Conservation (phyloP, 1,140 invertebrate genomes). For the Megathymus violae region DNA sequence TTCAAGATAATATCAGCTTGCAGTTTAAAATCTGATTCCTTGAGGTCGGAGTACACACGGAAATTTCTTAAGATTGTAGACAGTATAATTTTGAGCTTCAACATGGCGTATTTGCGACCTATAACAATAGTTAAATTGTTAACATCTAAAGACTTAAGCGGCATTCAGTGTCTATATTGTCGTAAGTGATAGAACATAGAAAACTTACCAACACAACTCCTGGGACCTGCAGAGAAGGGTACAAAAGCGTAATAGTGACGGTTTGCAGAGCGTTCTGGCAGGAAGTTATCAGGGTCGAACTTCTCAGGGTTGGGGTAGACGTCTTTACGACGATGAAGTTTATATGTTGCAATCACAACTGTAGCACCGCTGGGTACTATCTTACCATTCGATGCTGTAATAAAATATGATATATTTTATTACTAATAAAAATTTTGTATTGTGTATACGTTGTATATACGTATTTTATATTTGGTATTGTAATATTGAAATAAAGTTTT, state of each 20-base stretch:
- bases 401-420: conserved; percentile 11
- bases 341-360: conserved; percentile 87
- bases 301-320: conserved; percentile 92
- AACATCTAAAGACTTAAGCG: background rate
- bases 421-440: too few relatives aligned
- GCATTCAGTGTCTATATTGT: background rate
- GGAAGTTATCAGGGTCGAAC: conserved; percentile 96
- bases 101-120: conserved; percentile 95
- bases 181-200: background rate
- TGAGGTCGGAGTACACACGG: conserved; percentile 88
- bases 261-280: conserved; percentile 91
- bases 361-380: conserved; percentile 87
- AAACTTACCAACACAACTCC: conserved; percentile 90
- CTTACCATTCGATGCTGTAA: conserved; percentile 83
- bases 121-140: too few relatives aligned
- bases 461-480: too few relatives aligned
- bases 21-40: conserved; percentile 89
- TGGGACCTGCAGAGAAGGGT: conserved; percentile 95
- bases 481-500: too few relatives aligned
- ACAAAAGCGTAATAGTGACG: conserved; percentile 94
- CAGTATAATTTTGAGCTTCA: conserved; percentile 94
- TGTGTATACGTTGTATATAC: too few relatives aligned
- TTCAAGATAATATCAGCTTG: conserved; percentile 94
- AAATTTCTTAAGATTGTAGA: conserved; percentile 95
- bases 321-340: conserved; percentile 90